A percentile compares a stretch with the other conserved stretches of the same genome.
Evolutionary conservation across 2,113 vertebrate genomes (phyloP).

Genomic region (Ceyx cyanopectus): DNA sequence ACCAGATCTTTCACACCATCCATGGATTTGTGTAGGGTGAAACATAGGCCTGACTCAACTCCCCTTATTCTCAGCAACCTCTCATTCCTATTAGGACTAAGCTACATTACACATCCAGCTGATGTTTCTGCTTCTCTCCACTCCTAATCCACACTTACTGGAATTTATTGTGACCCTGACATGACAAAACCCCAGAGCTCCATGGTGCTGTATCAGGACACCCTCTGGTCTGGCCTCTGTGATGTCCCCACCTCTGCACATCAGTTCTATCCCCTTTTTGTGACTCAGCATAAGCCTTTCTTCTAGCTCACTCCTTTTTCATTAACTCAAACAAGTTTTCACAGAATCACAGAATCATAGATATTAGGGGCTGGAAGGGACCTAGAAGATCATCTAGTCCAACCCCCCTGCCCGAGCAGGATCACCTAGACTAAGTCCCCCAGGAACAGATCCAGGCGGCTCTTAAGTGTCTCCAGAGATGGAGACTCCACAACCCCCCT

Average conservation of each 20-base stretch:
- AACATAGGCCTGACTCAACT: background rate
- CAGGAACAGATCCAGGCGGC: no score
- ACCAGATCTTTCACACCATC: background rate
- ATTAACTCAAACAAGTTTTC: background rate
- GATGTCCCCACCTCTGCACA: rapidly evolving
- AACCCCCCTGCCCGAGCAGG: no score
- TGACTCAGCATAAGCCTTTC: rapidly evolving
- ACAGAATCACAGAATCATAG: no score
- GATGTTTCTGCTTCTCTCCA: background rate
- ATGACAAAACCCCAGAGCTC: background rate
- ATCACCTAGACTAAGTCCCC: no score
- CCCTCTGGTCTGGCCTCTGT: rapidly evolving
- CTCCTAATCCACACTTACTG: no score
- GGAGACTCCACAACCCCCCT: no score
- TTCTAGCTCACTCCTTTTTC: background rate
- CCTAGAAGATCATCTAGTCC: no score
- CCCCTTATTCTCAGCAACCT: background rate
- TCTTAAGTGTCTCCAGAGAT: no score
- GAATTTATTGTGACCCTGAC: background rate
- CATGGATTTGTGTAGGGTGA: background rate
- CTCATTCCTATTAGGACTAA: background rate
- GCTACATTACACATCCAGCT: background rate
- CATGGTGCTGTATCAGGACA: background rate
- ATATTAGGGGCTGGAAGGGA: no score
- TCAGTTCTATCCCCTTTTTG: rapidly evolving